Base-by-base conservation (phyloP, 1,140 invertebrate species). In the Tyrophagus putrescentiae region DNA sequence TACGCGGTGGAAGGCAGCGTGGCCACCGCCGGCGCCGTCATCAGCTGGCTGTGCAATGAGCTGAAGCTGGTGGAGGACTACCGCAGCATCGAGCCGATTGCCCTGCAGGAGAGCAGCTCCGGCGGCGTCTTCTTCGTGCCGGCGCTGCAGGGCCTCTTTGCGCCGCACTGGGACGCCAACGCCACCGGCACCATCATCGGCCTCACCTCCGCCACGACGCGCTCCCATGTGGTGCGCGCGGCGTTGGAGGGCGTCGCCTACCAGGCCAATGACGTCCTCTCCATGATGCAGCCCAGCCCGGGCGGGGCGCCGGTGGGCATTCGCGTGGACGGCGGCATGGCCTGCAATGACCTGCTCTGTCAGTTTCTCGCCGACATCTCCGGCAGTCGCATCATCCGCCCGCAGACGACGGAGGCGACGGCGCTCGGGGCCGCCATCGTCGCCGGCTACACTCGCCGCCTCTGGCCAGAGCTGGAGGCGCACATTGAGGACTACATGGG, bases 191-290 rank as follows among this genome's bases (percentile, higher is more conserved):
- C 71, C 69, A 39, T 56, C 16, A 62, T 91, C 69, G 95, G 95
- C 0, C 72, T 98, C n/a, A 95, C 92, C 23, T 87, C 92, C 61
- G 93, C 87, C 69, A 90, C 91, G 0, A 90, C 81, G 0, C 89
- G 89, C 70, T 82, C 84, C 64, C 94, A 98, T 70, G 86, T 98
- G 60, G 85, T 90, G 31, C 76, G 92, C 68, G 94, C 95, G 0
- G 85, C 88, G 0, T 72, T 98, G 16, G 92, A 98, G 75, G 84
- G 92, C 7, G 85, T 97, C 0, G 92, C 91, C 67, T 98, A 93
- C 71, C 95, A 98, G 74, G 94, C 87, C 0, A 80, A 82, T 72
- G 85, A 82, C 71, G 62, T 63, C 32, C 42, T 62, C 23, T 18
- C 34, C 16, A 21, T 63, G 4, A 56, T 63, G 33, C 27, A 34